Base-by-base conservation (phyloP, 1,140 invertebrate genomes). In the Heliconius nattereri region DNA sequence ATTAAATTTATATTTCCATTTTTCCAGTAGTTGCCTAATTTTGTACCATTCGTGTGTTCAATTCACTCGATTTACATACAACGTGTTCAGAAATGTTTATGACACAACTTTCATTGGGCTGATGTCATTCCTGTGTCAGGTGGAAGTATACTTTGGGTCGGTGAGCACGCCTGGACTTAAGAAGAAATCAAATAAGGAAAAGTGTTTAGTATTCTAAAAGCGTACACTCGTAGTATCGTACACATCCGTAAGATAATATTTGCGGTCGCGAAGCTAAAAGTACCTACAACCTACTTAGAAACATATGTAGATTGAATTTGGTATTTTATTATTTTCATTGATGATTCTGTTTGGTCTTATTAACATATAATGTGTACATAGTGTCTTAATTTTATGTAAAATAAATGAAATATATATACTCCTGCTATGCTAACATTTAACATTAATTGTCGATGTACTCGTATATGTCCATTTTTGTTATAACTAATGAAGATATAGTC, bases 121-220 rank as follows among this genome's bases (percentile, higher is more conserved):
- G 85, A 88, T 86, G 85, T 89, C 87, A 89, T 84, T 78, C 76
- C 37, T 78, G 79, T 83, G 79, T 79, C 82, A 83, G 81, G 78
- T 81, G 72, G 81, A 76, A 54, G 70, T 74, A 57, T 66, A 76
- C 77, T 52, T 81, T 81, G 72, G 76, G 80, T 81, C 73, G 75
- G 77, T 52, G 40, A 83, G 77, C 78, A 83, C 81, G 78, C 40
- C 73, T 37, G 29, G 73, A 71, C 75, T 83, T 80, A 81, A 75
- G 77, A 84, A 81, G 76, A 82, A 81, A 83, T 82, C 80, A 80
- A 80, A 86, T 79, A 84, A 82, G 85, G 81, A 83, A 86, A 86
- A 83, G 78, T 78, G 78, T 84, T 73, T 81, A 78, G 80, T 78
- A 81, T 81, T 81, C 76, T 78, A 78, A 75, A 78, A 81, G 73